Percentiles rank a stretch among this genome's conserved stretches.
These are phyloP conservation scores for Probosciger aterrimus DNA, from an alignment of 2,113 vertebrate species.

Conservation along the genomic window DNA sequence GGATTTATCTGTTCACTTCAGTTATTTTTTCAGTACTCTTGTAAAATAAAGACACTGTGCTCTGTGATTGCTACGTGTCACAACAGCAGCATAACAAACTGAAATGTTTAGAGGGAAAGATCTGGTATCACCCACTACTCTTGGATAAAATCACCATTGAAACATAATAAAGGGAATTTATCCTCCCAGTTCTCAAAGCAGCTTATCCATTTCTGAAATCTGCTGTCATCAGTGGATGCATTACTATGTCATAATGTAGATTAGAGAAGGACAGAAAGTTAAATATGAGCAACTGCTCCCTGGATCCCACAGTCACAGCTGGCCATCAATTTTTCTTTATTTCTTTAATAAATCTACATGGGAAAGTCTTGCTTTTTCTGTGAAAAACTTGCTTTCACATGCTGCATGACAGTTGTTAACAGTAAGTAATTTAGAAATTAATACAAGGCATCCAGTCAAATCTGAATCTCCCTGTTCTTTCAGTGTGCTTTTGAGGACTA, in stretches of 20 bases:
- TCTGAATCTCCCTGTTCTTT: not conserved
- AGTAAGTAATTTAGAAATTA: not conserved
- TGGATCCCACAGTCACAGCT: not conserved
- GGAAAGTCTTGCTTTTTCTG: not conserved
- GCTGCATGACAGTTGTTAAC: not conserved
- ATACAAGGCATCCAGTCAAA: not conserved
- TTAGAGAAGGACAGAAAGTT: not conserved
- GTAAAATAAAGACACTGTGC: not conserved
- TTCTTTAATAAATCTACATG: not conserved
- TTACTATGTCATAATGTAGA: not conserved
- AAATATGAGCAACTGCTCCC: not conserved
- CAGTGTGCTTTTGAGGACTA: not conserved
- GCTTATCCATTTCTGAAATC: not conserved
- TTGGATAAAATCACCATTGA: not conserved
- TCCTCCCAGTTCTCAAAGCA: not conserved
- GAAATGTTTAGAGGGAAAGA: not conserved
- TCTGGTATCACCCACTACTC: not conserved
- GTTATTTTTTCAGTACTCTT: not conserved
- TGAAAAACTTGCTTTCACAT: not conserved
- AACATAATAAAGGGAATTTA: not conserved
- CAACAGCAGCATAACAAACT: not conserved
- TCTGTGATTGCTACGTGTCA: not conserved
- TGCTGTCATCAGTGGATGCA: not conserved
- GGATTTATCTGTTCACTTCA: not conserved
- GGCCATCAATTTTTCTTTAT: not conserved